A percentile compares a stretch with the other conserved stretches of the same genome.
Conservation (phyloP, 2,888 invertebrate genomes). For the Drosophila hawaiiensis region DNA sequence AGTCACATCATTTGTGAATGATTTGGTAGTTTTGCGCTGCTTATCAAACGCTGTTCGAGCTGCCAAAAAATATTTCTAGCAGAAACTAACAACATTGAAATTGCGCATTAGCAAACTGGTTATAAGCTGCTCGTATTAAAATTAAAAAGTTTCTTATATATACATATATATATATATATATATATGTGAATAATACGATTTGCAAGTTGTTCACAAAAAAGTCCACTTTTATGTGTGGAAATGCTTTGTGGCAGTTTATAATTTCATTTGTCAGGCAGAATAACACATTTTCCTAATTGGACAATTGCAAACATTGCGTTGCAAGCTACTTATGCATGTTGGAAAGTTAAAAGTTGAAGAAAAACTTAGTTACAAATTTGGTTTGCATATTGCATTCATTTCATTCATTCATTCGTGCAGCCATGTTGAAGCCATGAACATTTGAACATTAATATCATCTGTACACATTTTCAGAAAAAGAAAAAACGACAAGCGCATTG, state of each 20-base stretch:
- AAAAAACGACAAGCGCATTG: not conserved
- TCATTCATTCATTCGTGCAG: too few relatives aligned
- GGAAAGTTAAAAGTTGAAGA: not conserved
- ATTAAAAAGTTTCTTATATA: not conserved
- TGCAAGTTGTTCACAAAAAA: not conserved
- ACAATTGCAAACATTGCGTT: not conserved
- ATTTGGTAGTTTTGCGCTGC: constrained; percentile 19
- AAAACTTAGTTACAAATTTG: not conserved
- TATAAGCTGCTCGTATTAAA: constrained; percentile 4
- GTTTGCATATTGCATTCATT: not conserved
- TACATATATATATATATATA: not conserved
- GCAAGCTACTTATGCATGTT: not conserved
- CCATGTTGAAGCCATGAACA: too few relatives aligned
- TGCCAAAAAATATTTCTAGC: constrained; percentile 15
- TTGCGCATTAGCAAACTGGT: constrained; percentile 31
- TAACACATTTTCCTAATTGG: not conserved
- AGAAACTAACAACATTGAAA: constrained; percentile 18
- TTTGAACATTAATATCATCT: not conserved
- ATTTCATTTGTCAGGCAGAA: not conserved
- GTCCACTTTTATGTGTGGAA: not conserved
- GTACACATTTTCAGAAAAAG: not conserved
- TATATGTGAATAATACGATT: not conserved
- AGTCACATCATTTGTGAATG: constrained; percentile 1
- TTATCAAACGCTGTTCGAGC: constrained; percentile 54
- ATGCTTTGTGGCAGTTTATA: not conserved